Evolutionary conservation across 1,140 invertebrate species (phyloP).

Genomic region (Galendromus occidentalis): DNA sequence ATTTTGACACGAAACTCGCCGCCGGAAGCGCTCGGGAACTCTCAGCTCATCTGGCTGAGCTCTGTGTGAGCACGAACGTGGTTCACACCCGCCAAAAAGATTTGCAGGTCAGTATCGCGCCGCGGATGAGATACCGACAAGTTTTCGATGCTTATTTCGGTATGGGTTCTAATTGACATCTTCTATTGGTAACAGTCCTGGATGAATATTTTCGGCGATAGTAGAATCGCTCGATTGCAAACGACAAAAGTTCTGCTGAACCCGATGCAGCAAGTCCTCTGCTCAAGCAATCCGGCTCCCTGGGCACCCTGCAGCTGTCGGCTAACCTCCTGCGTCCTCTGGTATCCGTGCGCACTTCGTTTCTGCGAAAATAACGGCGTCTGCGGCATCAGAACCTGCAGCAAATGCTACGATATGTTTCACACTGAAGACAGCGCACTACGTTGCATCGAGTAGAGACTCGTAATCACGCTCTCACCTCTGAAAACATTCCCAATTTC

Average conservation of each 20-base stretch:
- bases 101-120: background rate
- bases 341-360: background rate
- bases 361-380: conserved; percentile 7
- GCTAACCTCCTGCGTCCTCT: background rate
- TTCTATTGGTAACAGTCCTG: background rate
- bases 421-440: background rate
- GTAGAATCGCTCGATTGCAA: background rate
- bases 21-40: background rate
- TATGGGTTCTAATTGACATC: too few species aligned
- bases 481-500: too few species aligned
- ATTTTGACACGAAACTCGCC: background rate
- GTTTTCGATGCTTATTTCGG: too few species aligned
- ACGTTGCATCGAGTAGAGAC: background rate
- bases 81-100: background rate
- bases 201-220: background rate
- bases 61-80: background rate
- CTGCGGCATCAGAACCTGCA: background rate
- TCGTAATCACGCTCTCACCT: too few species aligned
- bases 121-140: too few species aligned
- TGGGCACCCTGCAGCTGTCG: conserved; percentile 2
- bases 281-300: conserved; percentile 9
- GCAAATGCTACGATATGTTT: conserved; percentile 3
- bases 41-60: background rate
- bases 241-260: background rate
- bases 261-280: background rate